phyloP scores from a whole-genome alignment of 2,113 vertebrate species.

The Myotis brandtii region DNA sequence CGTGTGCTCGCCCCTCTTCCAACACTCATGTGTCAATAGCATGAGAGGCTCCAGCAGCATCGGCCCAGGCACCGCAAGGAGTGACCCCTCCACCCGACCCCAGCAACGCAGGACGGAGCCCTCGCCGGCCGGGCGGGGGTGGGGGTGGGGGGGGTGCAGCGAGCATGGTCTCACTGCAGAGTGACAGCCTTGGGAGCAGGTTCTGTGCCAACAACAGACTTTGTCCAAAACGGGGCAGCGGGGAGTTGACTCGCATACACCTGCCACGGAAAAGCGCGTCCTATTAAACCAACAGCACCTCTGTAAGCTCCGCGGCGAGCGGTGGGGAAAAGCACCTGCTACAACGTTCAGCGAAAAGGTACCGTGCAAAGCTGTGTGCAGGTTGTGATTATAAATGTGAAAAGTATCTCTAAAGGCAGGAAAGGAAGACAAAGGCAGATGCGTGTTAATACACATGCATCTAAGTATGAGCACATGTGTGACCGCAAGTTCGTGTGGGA shows the following conservation, averaged over 20 bases:
- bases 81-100: fast-evolving
- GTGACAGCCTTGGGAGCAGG: background rate
- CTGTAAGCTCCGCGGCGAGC: background rate
- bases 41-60: fast-evolving
- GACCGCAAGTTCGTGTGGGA: background rate
- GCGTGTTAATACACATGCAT: fast-evolving
- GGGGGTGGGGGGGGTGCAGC: background rate
- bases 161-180: background rate
- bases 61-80: background rate
- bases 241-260: background rate
- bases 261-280: too few species aligned
- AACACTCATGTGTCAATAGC: fast-evolving
- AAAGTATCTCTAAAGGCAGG: background rate
- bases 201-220: background rate
- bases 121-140: fast-evolving
- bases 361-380: background rate
- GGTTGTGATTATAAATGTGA: background rate
- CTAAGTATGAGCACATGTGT: background rate
- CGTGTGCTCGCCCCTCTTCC: fast-evolving
- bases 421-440: background rate
- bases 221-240: background rate
- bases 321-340: background rate
- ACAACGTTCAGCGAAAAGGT: background rate
- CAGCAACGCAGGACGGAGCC: fast-evolving
- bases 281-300: background rate